Evolutionary conservation across 2,797 vertebrate genomes (phyloP), one percentile per base, ranked within the genome.

Genomic region (Halcyon smyrnensis): DNA sequence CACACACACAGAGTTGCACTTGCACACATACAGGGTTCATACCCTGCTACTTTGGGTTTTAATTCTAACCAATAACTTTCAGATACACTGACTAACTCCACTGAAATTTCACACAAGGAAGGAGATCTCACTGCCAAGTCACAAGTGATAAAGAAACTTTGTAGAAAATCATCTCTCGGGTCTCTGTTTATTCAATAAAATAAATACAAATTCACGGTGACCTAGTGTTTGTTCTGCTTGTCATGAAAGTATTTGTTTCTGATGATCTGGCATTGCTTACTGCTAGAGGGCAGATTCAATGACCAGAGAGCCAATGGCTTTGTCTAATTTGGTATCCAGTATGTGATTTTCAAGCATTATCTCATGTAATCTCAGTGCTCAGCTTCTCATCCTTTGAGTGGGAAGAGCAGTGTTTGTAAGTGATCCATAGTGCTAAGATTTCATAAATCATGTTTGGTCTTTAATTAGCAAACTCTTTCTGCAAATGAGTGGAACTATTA

Each of bases 171-270:
- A 30, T 34, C 18, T 32, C 56, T 86, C 9, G n/a, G 16, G 16
- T 65, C 43, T 65, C 21, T 71, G 3, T 39, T 39, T 34, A 37
- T 79, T 67, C 24, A 50, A 11, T 21, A 68, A 60, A 57, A 19
- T 23, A 51, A 32, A 6, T 23, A 51, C 13, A 67, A 74, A 32
- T 43, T 39, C 24, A 24, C 11, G n/a, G 28, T 8, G 24, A 51
- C 11, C 0, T 27, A 30, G 41, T 11, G 15, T n/a, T 73, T 34
- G 5, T 36, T 83, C 64, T 89, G 4, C 12, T 74, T 2, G 0
- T 54, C 5, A 24, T 6, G 11, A 21, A 76, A 79, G 7, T 20
- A 21, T 70, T 51, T 85, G 6, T 62, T 92, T 76, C 63, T 71
- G 8, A 2, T 64, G n/a, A 30, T 39, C 19, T 90, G 50, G 17